phyloP scores from a whole-genome alignment of 2,797 vertebrate species.

The Malurus leucopterus region DNA sequence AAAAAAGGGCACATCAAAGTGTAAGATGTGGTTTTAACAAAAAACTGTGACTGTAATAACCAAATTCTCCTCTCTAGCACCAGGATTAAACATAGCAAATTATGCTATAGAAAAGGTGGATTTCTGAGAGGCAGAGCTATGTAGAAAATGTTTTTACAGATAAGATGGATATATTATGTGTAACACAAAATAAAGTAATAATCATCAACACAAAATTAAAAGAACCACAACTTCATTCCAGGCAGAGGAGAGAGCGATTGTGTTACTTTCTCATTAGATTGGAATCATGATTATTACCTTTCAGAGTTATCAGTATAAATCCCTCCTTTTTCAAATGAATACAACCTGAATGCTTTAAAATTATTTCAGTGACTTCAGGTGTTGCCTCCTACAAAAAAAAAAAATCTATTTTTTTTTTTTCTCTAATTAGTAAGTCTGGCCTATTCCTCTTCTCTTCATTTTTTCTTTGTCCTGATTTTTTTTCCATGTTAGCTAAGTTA shows the following conservation, averaged over 20 bases:
- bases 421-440: neutral
- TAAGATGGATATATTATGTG: neutral
- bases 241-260: neutral
- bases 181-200: neutral
- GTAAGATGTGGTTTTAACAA: neutral
- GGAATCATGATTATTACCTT: neutral
- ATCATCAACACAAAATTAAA: neutral
- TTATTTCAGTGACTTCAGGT: neutral
- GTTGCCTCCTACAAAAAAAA: slow-evolving; percentile 14
- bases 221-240: neutral
- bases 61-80: neutral
- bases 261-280: neutral
- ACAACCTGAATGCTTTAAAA: neutral
- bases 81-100: neutral
- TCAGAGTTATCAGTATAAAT: neutral
- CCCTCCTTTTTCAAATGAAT: neutral
- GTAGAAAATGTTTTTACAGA: neutral
- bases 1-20: neutral
- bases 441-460: neutral
- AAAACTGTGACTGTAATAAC: neutral
- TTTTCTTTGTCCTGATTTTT: neutral
- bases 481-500: slow-evolving; percentile 47
- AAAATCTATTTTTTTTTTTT: neutral
- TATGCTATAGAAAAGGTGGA: neutral
- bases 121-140: neutral